Percentiles rank a stretch among this genome's conserved stretches.
These are phyloP conservation scores for Actinemys pallida DNA, from an alignment of 2,113 vertebrate genomes.

Conservation along the genomic window DNA sequence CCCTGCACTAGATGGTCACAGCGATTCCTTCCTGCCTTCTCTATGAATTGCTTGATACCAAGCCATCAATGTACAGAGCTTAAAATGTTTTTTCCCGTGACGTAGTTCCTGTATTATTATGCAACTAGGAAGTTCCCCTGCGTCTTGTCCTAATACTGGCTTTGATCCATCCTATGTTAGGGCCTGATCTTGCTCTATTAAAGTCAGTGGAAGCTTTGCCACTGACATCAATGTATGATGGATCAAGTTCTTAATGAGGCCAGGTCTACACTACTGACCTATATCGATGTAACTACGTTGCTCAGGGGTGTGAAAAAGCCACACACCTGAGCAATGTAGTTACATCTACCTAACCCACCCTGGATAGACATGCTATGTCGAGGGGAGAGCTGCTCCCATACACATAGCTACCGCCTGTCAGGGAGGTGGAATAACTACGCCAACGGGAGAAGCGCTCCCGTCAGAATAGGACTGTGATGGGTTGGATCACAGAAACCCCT, in stretches of 20 bases:
- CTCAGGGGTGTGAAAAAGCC: too few species aligned
- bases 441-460: too few species aligned
- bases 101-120: slow-evolving; percentile 4
- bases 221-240: background rate
- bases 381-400: too few species aligned
- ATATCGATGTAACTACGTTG: too few species aligned
- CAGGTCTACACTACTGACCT: too few species aligned
- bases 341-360: too few species aligned
- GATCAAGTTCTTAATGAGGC: background rate
- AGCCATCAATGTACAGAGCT: slow-evolving; percentile 1
- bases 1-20: background rate
- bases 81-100: background rate
- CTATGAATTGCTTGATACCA: background rate
- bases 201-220: background rate
- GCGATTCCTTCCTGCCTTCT: background rate
- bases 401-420: too few species aligned
- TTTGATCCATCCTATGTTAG: background rate
- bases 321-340: too few species aligned
- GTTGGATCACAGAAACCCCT: too few species aligned
- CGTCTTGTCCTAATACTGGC: accelerated
- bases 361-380: too few species aligned
- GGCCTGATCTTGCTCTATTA: background rate
- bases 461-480: too few species aligned
- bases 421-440: too few species aligned
- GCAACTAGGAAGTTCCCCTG: background rate